These are phyloP conservation scores for Hippopotamus amphibius DNA, from an alignment of 2,113 vertebrate species.

Conservation along the genomic window DNA sequence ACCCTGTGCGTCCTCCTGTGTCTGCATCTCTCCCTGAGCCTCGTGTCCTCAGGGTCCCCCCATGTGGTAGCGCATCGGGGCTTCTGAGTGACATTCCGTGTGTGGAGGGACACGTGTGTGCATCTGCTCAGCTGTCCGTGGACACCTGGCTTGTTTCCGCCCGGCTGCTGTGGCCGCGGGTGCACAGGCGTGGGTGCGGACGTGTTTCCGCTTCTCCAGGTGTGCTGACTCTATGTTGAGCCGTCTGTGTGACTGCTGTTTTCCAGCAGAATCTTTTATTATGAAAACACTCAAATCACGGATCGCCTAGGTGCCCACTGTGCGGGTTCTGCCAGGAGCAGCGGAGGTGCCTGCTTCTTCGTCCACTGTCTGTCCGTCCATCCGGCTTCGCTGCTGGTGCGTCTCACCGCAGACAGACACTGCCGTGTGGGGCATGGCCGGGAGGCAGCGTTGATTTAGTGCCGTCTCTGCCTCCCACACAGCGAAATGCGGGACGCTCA, in stretches of 20 bases:
- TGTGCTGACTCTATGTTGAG: background rate
- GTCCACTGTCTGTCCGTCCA: background rate
- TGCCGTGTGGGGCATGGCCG: background rate
- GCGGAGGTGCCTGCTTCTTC: background rate
- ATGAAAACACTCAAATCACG: background rate
- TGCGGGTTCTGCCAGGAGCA: background rate
- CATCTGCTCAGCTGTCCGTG: background rate
- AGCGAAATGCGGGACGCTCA: background rate
- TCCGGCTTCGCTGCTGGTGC: background rate
- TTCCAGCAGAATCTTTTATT: background rate
- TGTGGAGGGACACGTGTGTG: background rate
- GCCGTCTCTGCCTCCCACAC: background rate
- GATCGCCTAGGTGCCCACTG: background rate
- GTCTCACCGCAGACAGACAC: background rate
- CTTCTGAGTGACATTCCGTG: background rate
- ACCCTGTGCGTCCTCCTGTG: background rate
- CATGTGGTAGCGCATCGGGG: accelerated
- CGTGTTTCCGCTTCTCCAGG: background rate
- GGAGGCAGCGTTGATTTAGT: background rate
- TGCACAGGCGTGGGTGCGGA: background rate
- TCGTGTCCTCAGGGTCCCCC: accelerated
- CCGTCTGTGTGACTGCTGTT: background rate
- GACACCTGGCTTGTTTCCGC: background rate
- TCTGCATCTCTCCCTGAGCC: background rate
- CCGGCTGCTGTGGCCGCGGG: background rate